Conservation (phyloP, 2,113 vertebrate species). For the Neolamprologus devosi region DNA sequence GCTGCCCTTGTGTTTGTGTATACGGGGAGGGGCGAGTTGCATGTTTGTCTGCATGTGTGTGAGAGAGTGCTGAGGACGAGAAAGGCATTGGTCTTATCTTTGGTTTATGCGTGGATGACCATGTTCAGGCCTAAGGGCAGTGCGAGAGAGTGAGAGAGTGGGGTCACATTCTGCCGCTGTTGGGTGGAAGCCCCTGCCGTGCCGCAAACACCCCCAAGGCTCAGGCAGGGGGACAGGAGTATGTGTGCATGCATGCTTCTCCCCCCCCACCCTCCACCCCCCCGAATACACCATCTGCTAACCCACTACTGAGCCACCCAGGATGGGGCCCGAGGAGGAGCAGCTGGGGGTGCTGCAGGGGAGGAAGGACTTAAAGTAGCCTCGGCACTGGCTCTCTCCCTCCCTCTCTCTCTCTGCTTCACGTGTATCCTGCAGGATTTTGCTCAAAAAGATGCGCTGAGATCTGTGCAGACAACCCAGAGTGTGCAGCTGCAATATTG, state of each 20-base stretch:
- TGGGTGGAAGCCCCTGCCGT: slow-evolving; percentile 42
- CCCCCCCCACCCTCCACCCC: neutral
- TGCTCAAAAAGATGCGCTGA: neutral
- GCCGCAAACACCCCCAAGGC: slow-evolving; percentile 45
- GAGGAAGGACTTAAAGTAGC: slow-evolving; percentile 30
- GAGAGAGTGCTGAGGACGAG: neutral
- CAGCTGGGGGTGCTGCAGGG: slow-evolving; percentile 41
- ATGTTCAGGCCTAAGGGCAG: slow-evolving; percentile 44
- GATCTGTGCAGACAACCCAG: slow-evolving; percentile 9
- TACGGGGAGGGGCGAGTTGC: neutral
- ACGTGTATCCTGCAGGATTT: neutral
- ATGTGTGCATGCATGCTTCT: neutral
- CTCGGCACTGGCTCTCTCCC: neutral
- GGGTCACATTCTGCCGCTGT: slow-evolving; percentile 64
- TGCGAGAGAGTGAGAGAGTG: slow-evolving; percentile 22
- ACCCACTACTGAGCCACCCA: slow-evolving; percentile 56
- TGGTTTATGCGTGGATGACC: slow-evolving; percentile 52
- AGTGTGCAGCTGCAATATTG: neutral
- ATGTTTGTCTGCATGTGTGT: neutral
- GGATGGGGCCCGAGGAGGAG: slow-evolving; percentile 50
- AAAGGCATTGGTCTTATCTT: slow-evolving; percentile 53
- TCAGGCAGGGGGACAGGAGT: slow-evolving; percentile 41
- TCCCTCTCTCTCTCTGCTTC: neutral
- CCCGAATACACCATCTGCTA: slow-evolving; percentile 63
- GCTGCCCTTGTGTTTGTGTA: neutral